phyloP scores from a whole-genome alignment of 1,140 invertebrate genomes.

The Capitella teleta region DNA sequence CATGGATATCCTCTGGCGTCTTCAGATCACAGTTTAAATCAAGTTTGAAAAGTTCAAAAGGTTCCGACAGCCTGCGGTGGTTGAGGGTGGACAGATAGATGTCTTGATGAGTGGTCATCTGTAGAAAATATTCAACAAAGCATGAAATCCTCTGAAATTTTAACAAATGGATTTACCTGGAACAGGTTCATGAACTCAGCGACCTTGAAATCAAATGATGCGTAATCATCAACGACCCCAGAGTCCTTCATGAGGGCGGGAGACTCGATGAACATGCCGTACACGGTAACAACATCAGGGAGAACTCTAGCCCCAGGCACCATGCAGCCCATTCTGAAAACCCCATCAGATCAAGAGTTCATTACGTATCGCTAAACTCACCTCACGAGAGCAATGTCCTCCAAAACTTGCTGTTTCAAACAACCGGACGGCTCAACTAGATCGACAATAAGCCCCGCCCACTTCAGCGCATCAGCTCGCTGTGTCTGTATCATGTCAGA shows the following conservation, averaged over 20 bases:
- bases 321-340: conserved; percentile 18
- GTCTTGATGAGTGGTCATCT: conserved; percentile 29
- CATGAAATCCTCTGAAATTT: conserved; percentile 12
- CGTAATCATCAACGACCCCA: conserved; percentile 27
- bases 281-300: conserved; percentile 35
- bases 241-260: conserved; percentile 25
- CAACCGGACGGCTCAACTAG: conserved; percentile 25
- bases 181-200: conserved; percentile 45
- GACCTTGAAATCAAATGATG: conserved; percentile 34
- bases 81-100: conserved; percentile 25
- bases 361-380: conserved; percentile 12
- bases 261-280: conserved; percentile 30
- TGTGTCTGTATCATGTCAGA: conserved; percentile 13
- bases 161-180: conserved; percentile 34
- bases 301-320: conserved; percentile 34
- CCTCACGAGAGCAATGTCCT: conserved; percentile 25
- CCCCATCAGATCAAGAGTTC: background rate
- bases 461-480: conserved; percentile 11
- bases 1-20: too few relatives aligned
- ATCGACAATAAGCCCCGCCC: conserved; percentile 20
- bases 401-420: conserved; percentile 23
- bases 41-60: conserved; percentile 22
- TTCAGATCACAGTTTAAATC: conserved; percentile 23
- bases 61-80: conserved; percentile 22
- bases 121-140: conserved; percentile 14